phyloP scores from a whole-genome alignment of 2,888 invertebrate species.

The Diarsia brunnea region DNA sequence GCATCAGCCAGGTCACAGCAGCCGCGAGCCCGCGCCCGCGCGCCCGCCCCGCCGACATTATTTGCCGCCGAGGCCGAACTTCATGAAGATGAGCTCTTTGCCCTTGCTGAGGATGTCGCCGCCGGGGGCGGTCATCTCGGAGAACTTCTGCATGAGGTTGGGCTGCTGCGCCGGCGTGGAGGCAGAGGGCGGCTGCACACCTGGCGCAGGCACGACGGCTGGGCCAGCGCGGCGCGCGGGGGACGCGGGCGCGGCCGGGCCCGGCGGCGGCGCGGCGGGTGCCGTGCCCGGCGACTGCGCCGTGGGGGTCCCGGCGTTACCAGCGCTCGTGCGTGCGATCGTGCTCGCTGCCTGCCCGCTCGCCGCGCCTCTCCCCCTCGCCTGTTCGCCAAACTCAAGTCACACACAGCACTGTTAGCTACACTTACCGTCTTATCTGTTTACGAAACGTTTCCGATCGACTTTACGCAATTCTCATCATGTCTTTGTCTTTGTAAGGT shows the following conservation, averaged over 20 bases:
- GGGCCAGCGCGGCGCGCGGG: slow-evolving; percentile 68
- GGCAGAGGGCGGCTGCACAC: slow-evolving; percentile 79
- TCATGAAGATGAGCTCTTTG: slow-evolving; percentile 98
- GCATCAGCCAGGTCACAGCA: slow-evolving; percentile 61
- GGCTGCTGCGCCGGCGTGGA: slow-evolving; percentile 89
- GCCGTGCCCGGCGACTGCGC: slow-evolving; percentile 82
- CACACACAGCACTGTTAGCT: slow-evolving; percentile 42
- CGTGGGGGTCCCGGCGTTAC: slow-evolving; percentile 87
- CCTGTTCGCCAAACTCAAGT: slow-evolving; percentile 77
- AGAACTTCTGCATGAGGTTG: slow-evolving; percentile 97
- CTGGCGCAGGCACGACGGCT: slow-evolving; percentile 82
- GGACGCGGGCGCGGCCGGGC: slow-evolving; percentile 69
- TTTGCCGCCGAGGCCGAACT: slow-evolving; percentile 96
- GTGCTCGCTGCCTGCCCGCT: slow-evolving; percentile 86
- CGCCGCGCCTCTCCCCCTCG: slow-evolving; percentile 90
- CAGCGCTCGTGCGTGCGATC: slow-evolving; percentile 92
- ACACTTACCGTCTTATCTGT: slow-evolving; percentile 33
- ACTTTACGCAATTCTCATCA: background rate
- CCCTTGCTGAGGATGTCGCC: slow-evolving; percentile 98
- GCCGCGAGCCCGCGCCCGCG: slow-evolving; percentile 76
- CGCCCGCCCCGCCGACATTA: slow-evolving; percentile 83
- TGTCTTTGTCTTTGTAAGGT: background rate
- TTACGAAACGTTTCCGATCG: slow-evolving; percentile 20
- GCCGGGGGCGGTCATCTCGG: slow-evolving; percentile 96
- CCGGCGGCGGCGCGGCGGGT: slow-evolving; percentile 64